Percentiles rank a stretch among this genome's conserved stretches.
Conservation (phyloP, 2,888 invertebrate genomes). For the Rambutsinella grinnellia region DNA sequence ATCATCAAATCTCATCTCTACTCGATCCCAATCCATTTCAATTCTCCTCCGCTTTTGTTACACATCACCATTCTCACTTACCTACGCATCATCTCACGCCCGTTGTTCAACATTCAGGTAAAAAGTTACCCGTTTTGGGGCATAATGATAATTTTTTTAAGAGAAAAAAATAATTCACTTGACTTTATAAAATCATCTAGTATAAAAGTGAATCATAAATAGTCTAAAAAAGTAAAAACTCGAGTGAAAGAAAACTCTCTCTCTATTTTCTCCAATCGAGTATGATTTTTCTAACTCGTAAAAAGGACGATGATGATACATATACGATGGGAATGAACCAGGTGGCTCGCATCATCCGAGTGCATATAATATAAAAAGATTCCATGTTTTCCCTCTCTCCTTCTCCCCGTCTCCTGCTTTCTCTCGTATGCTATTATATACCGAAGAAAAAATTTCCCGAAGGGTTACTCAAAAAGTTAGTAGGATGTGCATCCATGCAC, state of each 20-base stretch:
- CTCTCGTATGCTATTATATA: constrained; percentile 4
- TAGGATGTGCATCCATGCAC: constrained; percentile 46
- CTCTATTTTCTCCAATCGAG: constrained; percentile 30
- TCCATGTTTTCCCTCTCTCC: constrained; percentile 27
- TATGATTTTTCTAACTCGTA: neutral
- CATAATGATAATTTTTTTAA: no score
- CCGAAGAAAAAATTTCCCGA: neutral
- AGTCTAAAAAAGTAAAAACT: neutral
- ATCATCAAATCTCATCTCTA: constrained; percentile 50
- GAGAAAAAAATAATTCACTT: neutral
- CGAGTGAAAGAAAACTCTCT: constrained; percentile 23
- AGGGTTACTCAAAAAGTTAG: constrained; percentile 9
- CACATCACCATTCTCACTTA: constrained; percentile 50
- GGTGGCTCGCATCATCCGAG: constrained; percentile 53
- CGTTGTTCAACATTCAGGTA: constrained; percentile 46
- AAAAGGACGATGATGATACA: constrained; percentile 31
- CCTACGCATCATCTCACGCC: constrained; percentile 35
- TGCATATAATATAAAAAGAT: neutral
- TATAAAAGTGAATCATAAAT: no score
- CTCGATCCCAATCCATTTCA: constrained; percentile 59
- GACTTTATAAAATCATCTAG: no score
- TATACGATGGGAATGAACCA: constrained; percentile 63
- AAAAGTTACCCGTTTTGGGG: no score
- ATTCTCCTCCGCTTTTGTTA: constrained; percentile 56
- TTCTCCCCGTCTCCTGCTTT: constrained; percentile 14